Conservation (phyloP, 2,888 invertebrate genomes). For the Anagyrus pseudococci region DNA sequence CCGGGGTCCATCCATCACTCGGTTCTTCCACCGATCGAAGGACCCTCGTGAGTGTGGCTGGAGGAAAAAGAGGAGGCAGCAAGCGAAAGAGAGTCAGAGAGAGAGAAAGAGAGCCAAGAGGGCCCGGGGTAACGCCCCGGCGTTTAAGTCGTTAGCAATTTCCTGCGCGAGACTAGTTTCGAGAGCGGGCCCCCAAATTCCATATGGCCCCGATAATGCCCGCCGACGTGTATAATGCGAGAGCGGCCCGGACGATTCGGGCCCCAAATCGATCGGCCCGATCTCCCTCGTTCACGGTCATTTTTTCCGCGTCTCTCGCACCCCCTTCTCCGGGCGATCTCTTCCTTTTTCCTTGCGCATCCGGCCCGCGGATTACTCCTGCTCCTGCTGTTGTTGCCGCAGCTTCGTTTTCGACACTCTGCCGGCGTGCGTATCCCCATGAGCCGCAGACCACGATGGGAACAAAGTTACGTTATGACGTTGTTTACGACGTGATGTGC, state of each 20-base stretch:
- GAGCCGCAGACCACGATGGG: slow-evolving; percentile 3
- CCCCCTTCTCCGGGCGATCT: neutral
- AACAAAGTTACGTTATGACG: slow-evolving; percentile 8
- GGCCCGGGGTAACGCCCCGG: slow-evolving; percentile 51
- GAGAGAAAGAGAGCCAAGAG: too few relatives aligned
- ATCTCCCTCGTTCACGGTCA: slow-evolving; percentile 42
- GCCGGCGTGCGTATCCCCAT: neutral
- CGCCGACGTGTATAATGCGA: slow-evolving; percentile 27
- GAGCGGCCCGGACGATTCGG: too few relatives aligned
- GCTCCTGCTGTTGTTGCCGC: too few relatives aligned
- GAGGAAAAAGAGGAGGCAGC: slow-evolving; percentile 33
- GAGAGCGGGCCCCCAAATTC: slow-evolving; percentile 55
- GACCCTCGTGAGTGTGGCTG: slow-evolving; percentile 13
- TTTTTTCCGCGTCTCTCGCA: slow-evolving; percentile 36
- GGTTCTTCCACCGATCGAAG: slow-evolving; percentile 31
- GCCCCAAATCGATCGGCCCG: slow-evolving; percentile 43
- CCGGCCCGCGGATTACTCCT: neutral
- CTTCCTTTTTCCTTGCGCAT: neutral
- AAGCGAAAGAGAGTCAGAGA: too few relatives aligned
- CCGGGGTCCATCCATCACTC: slow-evolving; percentile 58
- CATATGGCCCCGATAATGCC: slow-evolving; percentile 58
- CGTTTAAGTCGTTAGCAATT: slow-evolving; percentile 63
- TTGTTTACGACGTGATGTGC: slow-evolving; percentile 4
- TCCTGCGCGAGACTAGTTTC: slow-evolving; percentile 59
- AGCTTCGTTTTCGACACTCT: neutral